A percentile compares a stretch with the other conserved stretches of the same genome.
Evolutionary conservation across 2,113 vertebrate genomes (phyloP).

Genomic region (Vidua macroura): DNA sequence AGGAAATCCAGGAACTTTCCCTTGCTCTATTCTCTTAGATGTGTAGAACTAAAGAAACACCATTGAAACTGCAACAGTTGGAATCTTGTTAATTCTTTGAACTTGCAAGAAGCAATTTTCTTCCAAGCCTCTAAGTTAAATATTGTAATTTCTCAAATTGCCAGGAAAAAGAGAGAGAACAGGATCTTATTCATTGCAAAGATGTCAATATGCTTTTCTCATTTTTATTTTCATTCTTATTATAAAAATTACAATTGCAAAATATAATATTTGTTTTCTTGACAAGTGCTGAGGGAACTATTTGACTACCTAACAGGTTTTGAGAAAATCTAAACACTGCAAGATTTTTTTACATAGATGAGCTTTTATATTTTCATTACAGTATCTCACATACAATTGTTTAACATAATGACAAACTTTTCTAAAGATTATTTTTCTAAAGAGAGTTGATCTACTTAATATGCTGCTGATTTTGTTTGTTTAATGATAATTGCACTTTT

Average conservation of each 20-base stretch:
- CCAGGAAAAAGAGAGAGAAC: background rate
- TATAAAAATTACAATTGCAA: background rate
- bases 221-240: background rate
- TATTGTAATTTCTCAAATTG: slow-evolving; percentile 20
- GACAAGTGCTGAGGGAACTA: background rate
- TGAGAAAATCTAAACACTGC: background rate
- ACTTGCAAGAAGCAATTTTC: background rate
- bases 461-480: slow-evolving; percentile 2
- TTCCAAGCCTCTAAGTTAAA: background rate
- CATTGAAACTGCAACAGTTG: background rate
- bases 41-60: background rate
- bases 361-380: background rate
- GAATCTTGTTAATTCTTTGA: background rate
- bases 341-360: background rate
- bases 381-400: background rate
- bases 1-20: background rate
- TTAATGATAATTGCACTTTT: slow-evolving; percentile 14
- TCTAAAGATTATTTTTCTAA: slow-evolving; percentile 10
- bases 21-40: background rate
- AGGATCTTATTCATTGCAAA: background rate
- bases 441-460: background rate
- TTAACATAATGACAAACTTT: background rate
- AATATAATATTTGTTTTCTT: background rate
- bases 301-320: background rate
- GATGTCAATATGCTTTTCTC: background rate